Percentiles rank a stretch among this genome's conserved stretches.
Conservation (phyloP, 37 sponge, comb jelly and placozoan species). For the Geodia barretti region DNA sequence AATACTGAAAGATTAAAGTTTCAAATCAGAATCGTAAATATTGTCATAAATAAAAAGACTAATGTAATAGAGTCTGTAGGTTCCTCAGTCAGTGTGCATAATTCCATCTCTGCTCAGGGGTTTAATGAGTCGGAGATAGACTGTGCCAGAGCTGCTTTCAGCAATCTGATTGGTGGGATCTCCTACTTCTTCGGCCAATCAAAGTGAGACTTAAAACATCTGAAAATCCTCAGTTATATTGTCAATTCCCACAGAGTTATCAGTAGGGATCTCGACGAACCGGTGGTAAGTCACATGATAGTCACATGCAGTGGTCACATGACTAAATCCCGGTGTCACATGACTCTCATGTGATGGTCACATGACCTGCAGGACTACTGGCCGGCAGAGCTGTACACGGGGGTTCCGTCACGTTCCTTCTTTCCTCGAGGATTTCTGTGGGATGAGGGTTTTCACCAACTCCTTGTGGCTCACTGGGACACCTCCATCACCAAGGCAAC, state of each 20-base stretch:
- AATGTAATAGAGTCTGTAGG: no score
- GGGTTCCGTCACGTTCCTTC: constrained; percentile 96
- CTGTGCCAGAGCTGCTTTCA: constrained; percentile 92
- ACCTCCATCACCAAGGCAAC: constrained; percentile 67
- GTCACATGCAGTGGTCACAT: neutral
- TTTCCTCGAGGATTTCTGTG: constrained; percentile 99
- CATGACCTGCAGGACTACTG: constrained; percentile 66
- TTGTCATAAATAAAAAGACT: no score
- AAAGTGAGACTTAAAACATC: constrained; percentile 36
- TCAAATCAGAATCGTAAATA: no score
- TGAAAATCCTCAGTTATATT: neutral
- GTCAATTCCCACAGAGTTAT: constrained; percentile 27
- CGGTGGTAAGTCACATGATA: constrained; percentile 34
- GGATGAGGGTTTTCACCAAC: constrained; percentile 99
- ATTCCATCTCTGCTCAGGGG: no score
- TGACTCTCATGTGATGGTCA: neutral
- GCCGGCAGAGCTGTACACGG: constrained; percentile 76
- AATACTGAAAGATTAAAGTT: no score
- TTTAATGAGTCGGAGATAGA: constrained; percentile 65
- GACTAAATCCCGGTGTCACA: neutral
- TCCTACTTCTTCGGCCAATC: constrained; percentile 96
- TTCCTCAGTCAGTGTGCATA: no score
- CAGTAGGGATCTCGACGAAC: constrained; percentile 13
- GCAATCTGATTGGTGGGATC: constrained; percentile 96
- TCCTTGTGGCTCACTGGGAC: constrained; percentile 95